Evolutionary conservation across 2,113 vertebrate species (phyloP).

Genomic region (Cynoglossus semilaevis): DNA sequence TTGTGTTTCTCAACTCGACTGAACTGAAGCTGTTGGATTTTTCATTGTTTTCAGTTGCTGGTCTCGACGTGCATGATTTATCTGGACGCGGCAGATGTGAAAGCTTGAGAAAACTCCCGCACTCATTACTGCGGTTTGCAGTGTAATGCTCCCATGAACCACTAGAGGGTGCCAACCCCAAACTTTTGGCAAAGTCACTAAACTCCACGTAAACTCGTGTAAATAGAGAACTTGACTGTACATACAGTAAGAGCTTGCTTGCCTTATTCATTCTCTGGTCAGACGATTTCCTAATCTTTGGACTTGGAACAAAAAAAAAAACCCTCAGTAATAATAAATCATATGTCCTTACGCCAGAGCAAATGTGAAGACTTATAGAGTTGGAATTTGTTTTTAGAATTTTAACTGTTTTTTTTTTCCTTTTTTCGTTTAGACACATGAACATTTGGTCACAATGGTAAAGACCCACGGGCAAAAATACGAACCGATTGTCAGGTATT

Average conservation of each 20-base stretch:
- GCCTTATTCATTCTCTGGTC: conserved; percentile 65
- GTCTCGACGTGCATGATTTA: background rate
- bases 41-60: too few relatives aligned
- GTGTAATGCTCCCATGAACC: conserved; percentile 35
- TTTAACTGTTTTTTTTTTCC: background rate
- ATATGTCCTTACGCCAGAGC: conserved; percentile 4
- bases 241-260: conserved; percentile 68
- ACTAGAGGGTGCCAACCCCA: conserved; percentile 56
- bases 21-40: too few relatives aligned
- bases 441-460: conserved; percentile 1
- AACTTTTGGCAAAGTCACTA: conserved; percentile 36
- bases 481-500: background rate
- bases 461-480: background rate
- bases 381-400: conserved; percentile 10
- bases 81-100: conserved; percentile 19
- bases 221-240: conserved; percentile 66
- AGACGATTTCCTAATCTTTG: conserved; percentile 4
- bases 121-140: conserved; percentile 26
- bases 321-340: conserved; percentile 23
- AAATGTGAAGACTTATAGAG: background rate
- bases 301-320: conserved; percentile 13
- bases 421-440: background rate
- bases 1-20: conserved; percentile 7
- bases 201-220: conserved; percentile 51
- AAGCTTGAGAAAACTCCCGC: conserved; percentile 35